Evolutionary conservation across 2,797 vertebrate species (phyloP).

Genomic region (Nothura maculosa): DNA sequence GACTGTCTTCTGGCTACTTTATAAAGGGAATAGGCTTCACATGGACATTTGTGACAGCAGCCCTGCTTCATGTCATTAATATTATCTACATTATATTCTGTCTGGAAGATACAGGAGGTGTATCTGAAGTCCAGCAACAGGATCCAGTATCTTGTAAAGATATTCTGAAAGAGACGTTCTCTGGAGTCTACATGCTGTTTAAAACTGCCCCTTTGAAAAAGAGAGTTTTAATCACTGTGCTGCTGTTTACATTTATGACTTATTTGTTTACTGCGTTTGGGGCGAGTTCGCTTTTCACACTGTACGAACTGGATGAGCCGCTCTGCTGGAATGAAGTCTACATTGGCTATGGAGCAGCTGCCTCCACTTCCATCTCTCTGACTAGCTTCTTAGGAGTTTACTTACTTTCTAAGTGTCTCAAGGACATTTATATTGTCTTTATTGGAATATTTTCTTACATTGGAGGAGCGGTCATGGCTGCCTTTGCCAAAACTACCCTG

Average conservation of each 20-base stretch:
- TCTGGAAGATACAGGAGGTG: constrained; percentile 83
- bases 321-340: constrained; percentile 96
- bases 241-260: constrained; percentile 85
- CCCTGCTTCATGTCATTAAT: constrained; percentile 80
- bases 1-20: constrained; percentile 92
- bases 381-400: constrained; percentile 90
- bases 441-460: constrained; percentile 90
- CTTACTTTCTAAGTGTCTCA: constrained; percentile 86
- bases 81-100: constrained; percentile 88
- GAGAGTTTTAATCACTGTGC: constrained; percentile 79
- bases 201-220: constrained; percentile 76
- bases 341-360: constrained; percentile 92
- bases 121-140: constrained; percentile 59
- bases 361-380: constrained; percentile 86
- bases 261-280: constrained; percentile 85
- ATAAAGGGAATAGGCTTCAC: constrained; percentile 88
- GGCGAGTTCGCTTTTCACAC: constrained; percentile 82
- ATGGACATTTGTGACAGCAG: constrained; percentile 89
- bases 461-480: constrained; percentile 83
- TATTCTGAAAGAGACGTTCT: constrained; percentile 81
- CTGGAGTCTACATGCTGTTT: constrained; percentile 87
- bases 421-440: constrained; percentile 86
- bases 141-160: constrained; percentile 59
- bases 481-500: constrained; percentile 91
- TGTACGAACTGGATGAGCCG: constrained; percentile 92